Evolutionary conservation across 2,113 vertebrate species (phyloP).

Genomic region (Athene cunicularia): DNA sequence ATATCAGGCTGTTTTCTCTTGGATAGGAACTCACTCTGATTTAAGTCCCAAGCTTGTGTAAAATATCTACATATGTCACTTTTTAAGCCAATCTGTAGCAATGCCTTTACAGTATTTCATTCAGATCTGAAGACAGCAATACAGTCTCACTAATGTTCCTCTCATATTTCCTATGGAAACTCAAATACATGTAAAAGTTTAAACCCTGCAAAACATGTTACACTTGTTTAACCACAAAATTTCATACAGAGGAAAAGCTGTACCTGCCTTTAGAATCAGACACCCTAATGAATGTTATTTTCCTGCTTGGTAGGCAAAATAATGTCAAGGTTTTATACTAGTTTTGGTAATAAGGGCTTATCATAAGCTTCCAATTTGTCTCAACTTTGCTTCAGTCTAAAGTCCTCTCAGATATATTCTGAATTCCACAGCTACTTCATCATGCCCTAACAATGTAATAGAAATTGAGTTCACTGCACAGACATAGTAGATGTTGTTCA

Average conservation of each 20-base stretch:
- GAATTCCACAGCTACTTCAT: background rate
- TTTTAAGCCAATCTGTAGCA: background rate
- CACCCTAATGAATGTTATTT: fast-evolving
- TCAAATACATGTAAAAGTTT: background rate
- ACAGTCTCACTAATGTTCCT: background rate
- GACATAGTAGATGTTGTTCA: background rate
- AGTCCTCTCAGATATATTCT: background rate
- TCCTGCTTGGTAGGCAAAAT: background rate
- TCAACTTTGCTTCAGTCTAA: background rate
- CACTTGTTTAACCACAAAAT: background rate
- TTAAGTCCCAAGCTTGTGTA: background rate
- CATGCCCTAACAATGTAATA: background rate
- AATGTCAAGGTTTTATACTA: background rate
- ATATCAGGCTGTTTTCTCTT: background rate
- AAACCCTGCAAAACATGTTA: background rate
- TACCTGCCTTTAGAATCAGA: background rate
- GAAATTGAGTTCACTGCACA: background rate
- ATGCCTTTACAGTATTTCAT: background rate
- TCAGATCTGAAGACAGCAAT: background rate
- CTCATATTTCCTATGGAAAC: background rate
- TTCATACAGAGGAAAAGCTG: background rate
- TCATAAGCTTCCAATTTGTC: background rate
- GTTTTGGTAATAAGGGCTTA: background rate
- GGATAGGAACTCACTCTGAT: background rate
- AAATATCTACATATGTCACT: background rate